Evolutionary conservation across 2,113 vertebrate species (phyloP).

Genomic region (Lanius collurio): DNA sequence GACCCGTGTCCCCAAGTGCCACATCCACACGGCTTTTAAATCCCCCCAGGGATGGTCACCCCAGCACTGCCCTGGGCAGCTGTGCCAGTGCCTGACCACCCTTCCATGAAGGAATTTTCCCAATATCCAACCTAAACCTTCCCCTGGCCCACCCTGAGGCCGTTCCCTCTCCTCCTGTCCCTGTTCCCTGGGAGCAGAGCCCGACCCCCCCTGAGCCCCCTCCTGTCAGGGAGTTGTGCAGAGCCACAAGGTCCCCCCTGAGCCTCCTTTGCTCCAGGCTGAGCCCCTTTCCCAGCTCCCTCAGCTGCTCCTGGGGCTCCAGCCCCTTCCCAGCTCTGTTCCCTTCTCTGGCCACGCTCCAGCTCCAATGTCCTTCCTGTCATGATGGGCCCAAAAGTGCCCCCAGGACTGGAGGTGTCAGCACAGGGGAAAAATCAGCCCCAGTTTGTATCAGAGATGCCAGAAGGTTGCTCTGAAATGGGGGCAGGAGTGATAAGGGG

Average conservation of each 20-base stretch:
- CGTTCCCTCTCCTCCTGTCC: accelerated
- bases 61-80: background rate
- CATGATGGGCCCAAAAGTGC: accelerated
- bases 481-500: background rate
- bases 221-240: background rate
- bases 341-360: accelerated
- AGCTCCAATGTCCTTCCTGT: accelerated
- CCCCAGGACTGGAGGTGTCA: background rate
- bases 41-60: accelerated
- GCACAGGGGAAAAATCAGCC: background rate
- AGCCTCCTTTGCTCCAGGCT: background rate
- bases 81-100: background rate
- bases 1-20: background rate
- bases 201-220: accelerated
- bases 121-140: accelerated
- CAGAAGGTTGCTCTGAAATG: background rate
- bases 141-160: accelerated
- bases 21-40: background rate
- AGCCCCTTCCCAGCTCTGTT: background rate
- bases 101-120: accelerated
- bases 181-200: background rate
- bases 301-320: background rate
- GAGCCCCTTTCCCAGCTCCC: background rate
- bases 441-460: background rate
- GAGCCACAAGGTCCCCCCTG: background rate